Conservation (phyloP, 2,797 vertebrate species). For the Xenentodon cancila region DNA sequence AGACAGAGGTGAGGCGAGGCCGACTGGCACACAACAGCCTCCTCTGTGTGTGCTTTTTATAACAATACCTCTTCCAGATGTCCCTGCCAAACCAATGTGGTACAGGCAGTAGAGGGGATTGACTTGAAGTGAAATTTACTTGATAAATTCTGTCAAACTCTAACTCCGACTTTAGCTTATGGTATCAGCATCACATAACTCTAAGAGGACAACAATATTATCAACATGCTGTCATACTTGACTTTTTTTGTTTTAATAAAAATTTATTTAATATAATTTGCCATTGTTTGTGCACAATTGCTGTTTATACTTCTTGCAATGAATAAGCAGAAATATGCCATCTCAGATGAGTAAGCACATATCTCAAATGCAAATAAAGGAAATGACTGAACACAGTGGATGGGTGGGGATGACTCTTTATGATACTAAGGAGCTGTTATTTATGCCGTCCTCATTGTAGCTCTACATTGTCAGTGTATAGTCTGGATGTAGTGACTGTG, state of each 20-base stretch:
- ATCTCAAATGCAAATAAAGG: slow-evolving; percentile 74
- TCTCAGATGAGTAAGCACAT: slow-evolving; percentile 56
- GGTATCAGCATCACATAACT: not conserved
- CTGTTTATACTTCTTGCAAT: slow-evolving; percentile 26
- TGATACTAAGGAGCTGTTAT: slow-evolving; percentile 65
- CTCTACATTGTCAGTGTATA: slow-evolving; percentile 85
- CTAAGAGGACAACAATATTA: not conserved
- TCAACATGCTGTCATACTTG: not conserved
- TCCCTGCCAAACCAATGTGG: slow-evolving; percentile 59
- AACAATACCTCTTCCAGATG: slow-evolving; percentile 80
- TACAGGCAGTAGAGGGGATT: slow-evolving; percentile 35
- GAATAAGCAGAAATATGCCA: slow-evolving; percentile 35
- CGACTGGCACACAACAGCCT: slow-evolving; percentile 74
- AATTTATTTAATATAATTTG: slow-evolving; percentile 4
- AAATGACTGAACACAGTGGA: slow-evolving; percentile 49
- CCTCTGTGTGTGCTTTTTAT: slow-evolving; percentile 72
- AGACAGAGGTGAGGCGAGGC: slow-evolving; percentile 73
- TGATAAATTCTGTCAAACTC: slow-evolving; percentile 44
- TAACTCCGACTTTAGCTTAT: slow-evolving; percentile 15
- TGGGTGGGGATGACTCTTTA: slow-evolving; percentile 61
- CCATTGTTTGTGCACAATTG: not conserved
- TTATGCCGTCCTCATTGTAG: slow-evolving; percentile 64
- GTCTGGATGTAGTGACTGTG: slow-evolving; percentile 88
- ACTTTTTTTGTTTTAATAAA: not conserved
- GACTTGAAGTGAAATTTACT: slow-evolving; percentile 42